phyloP scores from a whole-genome alignment of 2,113 vertebrate species.

The Saguinus midas region DNA sequence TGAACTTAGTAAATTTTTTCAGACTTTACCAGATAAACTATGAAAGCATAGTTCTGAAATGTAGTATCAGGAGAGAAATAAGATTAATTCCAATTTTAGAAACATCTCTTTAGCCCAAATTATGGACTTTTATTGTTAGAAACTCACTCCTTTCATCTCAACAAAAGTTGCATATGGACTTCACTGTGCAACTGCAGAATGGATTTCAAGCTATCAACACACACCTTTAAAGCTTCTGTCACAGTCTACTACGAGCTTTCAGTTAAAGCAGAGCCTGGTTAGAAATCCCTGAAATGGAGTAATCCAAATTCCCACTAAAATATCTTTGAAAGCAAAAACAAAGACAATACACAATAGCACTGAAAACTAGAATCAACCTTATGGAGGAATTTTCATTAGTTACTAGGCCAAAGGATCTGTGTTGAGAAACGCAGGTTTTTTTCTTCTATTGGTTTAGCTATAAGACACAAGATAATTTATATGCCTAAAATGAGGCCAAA shows the following conservation, averaged over 20 bases:
- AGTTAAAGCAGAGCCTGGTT: neutral
- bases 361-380: neutral
- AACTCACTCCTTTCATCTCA: neutral
- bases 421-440: neutral
- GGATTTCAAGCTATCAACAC: neutral
- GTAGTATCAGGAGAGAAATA: neutral
- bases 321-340: neutral
- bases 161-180: neutral
- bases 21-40: neutral
- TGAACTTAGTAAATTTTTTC: neutral
- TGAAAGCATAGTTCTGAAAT: neutral
- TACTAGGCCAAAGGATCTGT: neutral
- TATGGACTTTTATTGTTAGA: neutral
- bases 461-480: neutral
- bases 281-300: neutral
- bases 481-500: neutral
- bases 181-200: neutral
- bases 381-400: neutral
- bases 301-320: neutral
- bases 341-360: neutral
- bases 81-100: neutral
- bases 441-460: neutral
- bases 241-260: neutral
- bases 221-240: neutral
- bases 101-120: neutral